These are phyloP conservation scores for Aphis craccivora DNA, from an alignment of 1,140 invertebrate genomes.

Conservation along the genomic window DNA sequence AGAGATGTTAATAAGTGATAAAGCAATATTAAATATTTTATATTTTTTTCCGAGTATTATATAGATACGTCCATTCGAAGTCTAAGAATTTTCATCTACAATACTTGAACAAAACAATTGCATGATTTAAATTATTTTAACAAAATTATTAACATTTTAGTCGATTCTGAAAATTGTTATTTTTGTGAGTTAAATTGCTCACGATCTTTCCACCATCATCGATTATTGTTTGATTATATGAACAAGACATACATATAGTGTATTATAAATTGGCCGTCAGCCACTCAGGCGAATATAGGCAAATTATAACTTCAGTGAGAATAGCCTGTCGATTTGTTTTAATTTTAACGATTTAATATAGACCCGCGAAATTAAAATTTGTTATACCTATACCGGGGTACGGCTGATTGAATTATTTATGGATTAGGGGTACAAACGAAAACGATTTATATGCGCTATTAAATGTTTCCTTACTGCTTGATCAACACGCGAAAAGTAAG, in stretches of 20 bases:
- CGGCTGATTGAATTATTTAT: not conserved
- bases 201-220: no score
- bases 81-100: no score
- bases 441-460: not conserved
- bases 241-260: not conserved
- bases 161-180: no score
- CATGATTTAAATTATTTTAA: no score
- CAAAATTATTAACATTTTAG: no score
- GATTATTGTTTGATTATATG: not conserved
- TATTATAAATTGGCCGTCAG: not conserved
- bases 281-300: no score
- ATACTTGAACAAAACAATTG: no score
- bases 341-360: not conserved
- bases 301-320: not conserved
- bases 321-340: not conserved
- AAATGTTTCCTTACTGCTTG: not conserved
- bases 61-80: no score
- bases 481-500: not conserved
- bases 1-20: no score
- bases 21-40: no score
- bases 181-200: no score
- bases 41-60: no score
- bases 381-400: not conserved
- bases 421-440: not conserved
- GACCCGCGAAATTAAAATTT: not conserved